These are phyloP conservation scores for Aythya baeri DNA, from an alignment of 2,113 vertebrate species.

Conservation along the genomic window DNA sequence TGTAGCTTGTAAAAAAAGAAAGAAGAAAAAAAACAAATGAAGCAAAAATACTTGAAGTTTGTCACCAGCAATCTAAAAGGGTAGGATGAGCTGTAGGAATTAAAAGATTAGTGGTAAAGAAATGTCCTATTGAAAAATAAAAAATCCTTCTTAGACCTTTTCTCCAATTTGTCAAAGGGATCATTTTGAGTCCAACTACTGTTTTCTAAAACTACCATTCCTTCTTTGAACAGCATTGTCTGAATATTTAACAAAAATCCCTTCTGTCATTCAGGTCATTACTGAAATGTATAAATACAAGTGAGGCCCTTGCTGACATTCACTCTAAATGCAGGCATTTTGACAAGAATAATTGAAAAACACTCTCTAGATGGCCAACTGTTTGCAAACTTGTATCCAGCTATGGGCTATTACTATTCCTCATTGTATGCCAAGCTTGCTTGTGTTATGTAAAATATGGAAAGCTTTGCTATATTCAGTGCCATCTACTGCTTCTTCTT, in stretches of 20 bases:
- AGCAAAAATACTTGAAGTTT: neutral
- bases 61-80: neutral
- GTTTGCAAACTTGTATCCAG: neutral
- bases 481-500: neutral
- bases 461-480: neutral
- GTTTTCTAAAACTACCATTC: neutral
- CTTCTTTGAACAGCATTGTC: neutral
- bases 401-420: neutral
- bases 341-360: neutral
- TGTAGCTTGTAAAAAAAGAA: neutral
- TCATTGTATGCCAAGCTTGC: neutral
- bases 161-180: neutral
- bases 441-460: no score
- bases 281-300: neutral
- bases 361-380: neutral
- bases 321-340: neutral
- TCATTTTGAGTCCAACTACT: neutral
- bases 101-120: neutral
- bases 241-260: neutral
- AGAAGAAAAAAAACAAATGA: neutral
- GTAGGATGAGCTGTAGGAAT: neutral
- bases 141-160: neutral
- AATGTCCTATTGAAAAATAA: neutral
- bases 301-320: neutral
- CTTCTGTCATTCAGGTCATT: neutral